phyloP scores from a whole-genome alignment of 1,140 invertebrate genomes.

The Alviniconcha marisindica region DNA sequence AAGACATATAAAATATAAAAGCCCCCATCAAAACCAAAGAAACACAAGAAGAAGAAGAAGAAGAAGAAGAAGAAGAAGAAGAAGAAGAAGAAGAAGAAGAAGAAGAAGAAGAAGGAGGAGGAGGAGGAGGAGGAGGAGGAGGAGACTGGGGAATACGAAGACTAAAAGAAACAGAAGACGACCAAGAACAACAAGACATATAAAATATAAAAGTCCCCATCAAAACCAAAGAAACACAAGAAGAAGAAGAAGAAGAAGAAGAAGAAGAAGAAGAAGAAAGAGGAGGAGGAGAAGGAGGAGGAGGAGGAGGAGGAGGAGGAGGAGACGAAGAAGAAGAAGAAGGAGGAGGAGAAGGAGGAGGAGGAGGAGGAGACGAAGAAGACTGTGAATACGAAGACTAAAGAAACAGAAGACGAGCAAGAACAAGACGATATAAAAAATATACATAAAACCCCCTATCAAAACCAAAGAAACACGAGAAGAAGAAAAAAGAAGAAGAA shows the following conservation, averaged over 20 bases:
- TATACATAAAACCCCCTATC: neutral
- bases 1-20: too few species aligned
- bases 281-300: neutral
- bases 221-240: neutral
- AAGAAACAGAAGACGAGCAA: too few species aligned
- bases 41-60: too few species aligned
- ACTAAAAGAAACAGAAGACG: neutral
- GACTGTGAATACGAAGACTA: too few species aligned
- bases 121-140: neutral
- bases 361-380: too few species aligned
- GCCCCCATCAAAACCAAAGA: too few species aligned
- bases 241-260: too few species aligned
- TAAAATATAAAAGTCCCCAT: too few species aligned
- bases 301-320: neutral
- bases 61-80: too few species aligned
- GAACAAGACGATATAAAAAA: too few species aligned
- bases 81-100: neutral
- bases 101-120: conserved; percentile 3
- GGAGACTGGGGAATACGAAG: neutral
- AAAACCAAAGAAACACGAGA: neutral
- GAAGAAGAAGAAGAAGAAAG: too few species aligned
- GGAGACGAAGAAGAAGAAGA: neutral
- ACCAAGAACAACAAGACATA: neutral
- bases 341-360: neutral
- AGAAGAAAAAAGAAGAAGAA: neutral